Base-by-base conservation (phyloP, 2,113 vertebrate species). In the Pelusios castaneus region DNA sequence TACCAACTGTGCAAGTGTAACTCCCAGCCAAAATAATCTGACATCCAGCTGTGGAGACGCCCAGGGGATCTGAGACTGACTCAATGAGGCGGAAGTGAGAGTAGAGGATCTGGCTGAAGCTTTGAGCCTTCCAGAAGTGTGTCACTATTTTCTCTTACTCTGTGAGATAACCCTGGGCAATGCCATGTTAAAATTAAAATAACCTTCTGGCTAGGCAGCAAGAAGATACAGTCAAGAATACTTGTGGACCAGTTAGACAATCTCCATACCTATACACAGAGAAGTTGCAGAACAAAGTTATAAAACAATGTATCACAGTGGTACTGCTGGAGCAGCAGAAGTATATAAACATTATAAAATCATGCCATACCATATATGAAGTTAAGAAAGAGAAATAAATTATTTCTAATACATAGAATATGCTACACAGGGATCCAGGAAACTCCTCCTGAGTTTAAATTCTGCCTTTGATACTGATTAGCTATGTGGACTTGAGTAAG, bases 1-100 rank as follows among this genome's bases (percentile, higher is more conserved):
- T 49, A 52, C 80, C 94, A 52, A 82, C 78, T 95, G 96, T 91
- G 95, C 87, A 4, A 86, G 93, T 8, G 43, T 85, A 89, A 82
- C 63, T 82, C 22, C 43, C 17, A 84, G 95, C 52, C 95, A 92
- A 81, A 29, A 58, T 83, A n/a, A 41, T 56, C 82, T 43, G 67
- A 51, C 29, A 47, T 22, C 81, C 90, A 81, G 92, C 93, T 93
- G 94, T 17, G 92, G 29, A 67, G 87, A 45, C 92, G 77, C 84
- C 58, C 70, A 4, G 4, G 84, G 89, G 55, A 87, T 24, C 84
- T 3, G 29, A 41, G 38, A 38, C 84, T 3, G n/a, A 70, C 70
- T 93, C 79, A 47, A 7, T 63, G 41, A n/a, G 41, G 73, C 25
- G n/a, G 84, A 93, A 90, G 93, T 1, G 34, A 63, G 73, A 54